Conservation (phyloP, 2,113 vertebrate genomes). For the Aix galericulata region DNA sequence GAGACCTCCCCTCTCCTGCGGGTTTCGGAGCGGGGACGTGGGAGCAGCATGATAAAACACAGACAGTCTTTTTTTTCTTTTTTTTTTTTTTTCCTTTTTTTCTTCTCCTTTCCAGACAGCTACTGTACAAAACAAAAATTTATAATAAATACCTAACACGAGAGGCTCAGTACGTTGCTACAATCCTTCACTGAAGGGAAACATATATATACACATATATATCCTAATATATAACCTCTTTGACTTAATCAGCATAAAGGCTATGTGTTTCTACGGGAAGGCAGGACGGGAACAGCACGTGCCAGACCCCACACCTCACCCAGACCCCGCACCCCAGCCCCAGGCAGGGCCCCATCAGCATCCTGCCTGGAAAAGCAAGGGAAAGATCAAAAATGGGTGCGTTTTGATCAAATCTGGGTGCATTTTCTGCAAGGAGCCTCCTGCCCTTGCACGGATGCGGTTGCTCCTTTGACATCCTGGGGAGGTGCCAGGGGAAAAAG, state of each 20-base stretch:
- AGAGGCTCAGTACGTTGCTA: slow-evolving; percentile 80
- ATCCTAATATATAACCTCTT: slow-evolving; percentile 65
- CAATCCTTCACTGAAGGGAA: slow-evolving; percentile 85
- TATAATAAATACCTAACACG: slow-evolving; percentile 86
- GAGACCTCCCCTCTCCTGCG: background rate
- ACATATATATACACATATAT: slow-evolving; percentile 52
- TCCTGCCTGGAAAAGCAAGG: background rate
- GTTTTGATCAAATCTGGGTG: background rate
- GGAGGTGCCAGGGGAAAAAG: background rate
- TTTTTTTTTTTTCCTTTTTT: too few relatives aligned
- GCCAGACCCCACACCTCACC: background rate
- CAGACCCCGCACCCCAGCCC: background rate
- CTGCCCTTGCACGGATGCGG: background rate
- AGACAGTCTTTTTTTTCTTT: background rate
- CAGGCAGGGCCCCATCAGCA: background rate
- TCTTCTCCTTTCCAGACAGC: slow-evolving; percentile 70
- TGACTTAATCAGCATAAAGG: slow-evolving; percentile 34
- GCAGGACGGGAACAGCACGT: background rate
- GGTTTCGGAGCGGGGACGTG: background rate
- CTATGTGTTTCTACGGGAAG: slow-evolving; percentile 41
- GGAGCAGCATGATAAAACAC: slow-evolving; percentile 76
- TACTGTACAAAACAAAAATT: slow-evolving; percentile 81
- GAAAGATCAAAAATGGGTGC: background rate
- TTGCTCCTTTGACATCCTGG: background rate
- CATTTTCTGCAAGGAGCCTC: background rate